Percentiles rank a stretch among this genome's conserved stretches.
Conservation (phyloP, 2,113 vertebrate species). For the Chiloscyllium plagiosum region DNA sequence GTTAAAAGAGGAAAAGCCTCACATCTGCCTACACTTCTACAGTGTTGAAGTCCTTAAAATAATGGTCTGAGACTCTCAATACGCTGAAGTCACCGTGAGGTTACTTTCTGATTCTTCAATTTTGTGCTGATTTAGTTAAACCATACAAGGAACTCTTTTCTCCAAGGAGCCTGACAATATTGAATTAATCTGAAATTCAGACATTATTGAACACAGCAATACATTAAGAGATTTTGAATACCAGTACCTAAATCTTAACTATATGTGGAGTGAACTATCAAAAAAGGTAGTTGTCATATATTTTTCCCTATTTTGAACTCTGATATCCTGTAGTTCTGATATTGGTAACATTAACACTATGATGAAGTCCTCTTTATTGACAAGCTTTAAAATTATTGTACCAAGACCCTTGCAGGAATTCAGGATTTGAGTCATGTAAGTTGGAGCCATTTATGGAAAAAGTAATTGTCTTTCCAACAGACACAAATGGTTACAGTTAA, state of each 20-base stretch:
- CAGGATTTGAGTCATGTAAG: neutral
- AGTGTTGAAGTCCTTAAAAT: neutral
- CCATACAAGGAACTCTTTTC: neutral
- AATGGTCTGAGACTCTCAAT: neutral
- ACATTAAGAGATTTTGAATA: neutral
- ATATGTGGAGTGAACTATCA: neutral
- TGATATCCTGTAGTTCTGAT: neutral
- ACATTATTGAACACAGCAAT: neutral
- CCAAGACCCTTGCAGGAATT: neutral
- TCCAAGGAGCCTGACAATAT: neutral
- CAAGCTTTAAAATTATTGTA: neutral
- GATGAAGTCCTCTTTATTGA: neutral
- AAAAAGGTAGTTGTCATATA: neutral
- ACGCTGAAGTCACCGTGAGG: neutral
- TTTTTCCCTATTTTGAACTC: neutral
- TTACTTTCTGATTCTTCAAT: neutral
- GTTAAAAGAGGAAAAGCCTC: neutral
- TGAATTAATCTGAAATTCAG: neutral
- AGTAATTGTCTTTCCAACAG: neutral
- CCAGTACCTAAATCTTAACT: neutral
- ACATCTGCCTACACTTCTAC: neutral
- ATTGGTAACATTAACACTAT: neutral
- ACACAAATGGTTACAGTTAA: neutral
- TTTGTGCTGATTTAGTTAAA: neutral
- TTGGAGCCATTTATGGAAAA: neutral